Percentiles rank a stretch among this genome's conserved stretches.
Conservation (phyloP, 2,797 vertebrate species). For the Gymnopithys bicolor region DNA sequence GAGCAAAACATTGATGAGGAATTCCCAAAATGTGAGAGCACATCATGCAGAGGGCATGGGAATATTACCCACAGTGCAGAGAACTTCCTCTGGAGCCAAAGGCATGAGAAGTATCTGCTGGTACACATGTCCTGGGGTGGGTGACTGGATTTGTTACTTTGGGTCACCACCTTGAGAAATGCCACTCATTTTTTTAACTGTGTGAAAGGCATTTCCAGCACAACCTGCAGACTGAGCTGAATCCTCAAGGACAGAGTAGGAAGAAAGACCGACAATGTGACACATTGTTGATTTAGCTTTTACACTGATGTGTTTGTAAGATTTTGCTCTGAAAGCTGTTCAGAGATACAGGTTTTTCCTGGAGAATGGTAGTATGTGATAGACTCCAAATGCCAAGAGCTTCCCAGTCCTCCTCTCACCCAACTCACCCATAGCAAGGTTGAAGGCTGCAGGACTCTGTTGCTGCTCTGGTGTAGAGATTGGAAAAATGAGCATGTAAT, state of each 20-base stretch:
- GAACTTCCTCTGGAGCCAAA: background rate
- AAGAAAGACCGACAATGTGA: background rate
- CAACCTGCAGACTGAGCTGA: background rate
- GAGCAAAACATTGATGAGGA: background rate
- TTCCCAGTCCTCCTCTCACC: background rate
- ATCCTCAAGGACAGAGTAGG: background rate
- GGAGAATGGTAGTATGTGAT: background rate
- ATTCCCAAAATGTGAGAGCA: background rate
- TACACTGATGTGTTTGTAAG: background rate
- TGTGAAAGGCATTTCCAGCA: background rate
- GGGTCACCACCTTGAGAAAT: background rate
- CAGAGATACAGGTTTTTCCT: background rate
- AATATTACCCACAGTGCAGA: background rate
- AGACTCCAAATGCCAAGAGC: background rate
- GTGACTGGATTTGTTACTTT: background rate
- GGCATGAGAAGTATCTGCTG: background rate
- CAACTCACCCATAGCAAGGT: accelerated
- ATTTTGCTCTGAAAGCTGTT: background rate
- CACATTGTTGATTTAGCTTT: background rate
- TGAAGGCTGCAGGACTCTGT: background rate
- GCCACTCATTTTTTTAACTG: background rate
- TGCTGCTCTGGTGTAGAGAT: background rate
- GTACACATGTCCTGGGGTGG: background rate
- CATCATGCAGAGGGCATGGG: background rate
- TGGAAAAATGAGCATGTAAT: background rate